Base-by-base conservation (phyloP, 2,797 vertebrate genomes). In the Phrynocephalus forsythii region DNA sequence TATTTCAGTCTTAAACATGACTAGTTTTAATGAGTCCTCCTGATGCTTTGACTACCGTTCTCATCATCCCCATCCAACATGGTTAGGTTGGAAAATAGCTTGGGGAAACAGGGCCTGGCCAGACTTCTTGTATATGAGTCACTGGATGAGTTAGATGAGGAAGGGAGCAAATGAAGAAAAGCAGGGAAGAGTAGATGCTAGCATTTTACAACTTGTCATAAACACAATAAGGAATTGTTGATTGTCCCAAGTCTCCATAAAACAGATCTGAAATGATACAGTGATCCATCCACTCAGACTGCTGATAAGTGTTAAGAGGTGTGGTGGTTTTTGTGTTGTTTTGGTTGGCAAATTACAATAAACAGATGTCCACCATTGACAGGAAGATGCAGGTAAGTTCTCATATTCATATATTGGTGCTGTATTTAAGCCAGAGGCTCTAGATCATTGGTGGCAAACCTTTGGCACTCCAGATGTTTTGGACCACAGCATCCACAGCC, bases 151-250 rank as follows among this genome's bases (percentile, higher is more conserved):
- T 33, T 66, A 76, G 56, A 84, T 18, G 44, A 84, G 10, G 13
- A 33, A 84, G 60, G 24, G 60, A 26, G 24, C 56, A 76, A 67
- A 79, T 79, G n/a, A 66, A 56, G 24, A 84, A 84, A 63, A 76
- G 11, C 22, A 44, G 52, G 1, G 26, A 63, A 63, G 69, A 66
- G 30, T 10, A 84, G 48, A 22, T n/a, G 13, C 33, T 83, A 72
- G 26, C 33, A 85, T 44, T n/a, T 85, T 66, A 48, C 60, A 76
- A 66, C 44, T 56, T 66, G 26, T 33, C 48, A 13, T 67, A 67
- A 67, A 50, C 5, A 6, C 22, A 73, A 85, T 26, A 83, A 33
- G 26, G 16, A 85, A 85, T 44, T 38, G 26, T 20, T 66, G n/a
- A 48, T 48, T 66, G 48, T 48, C 50, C 48, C 2, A 78, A 9